Conservation (phyloP, 2,888 invertebrate genomes). For the Lochmaea crataegi region DNA sequence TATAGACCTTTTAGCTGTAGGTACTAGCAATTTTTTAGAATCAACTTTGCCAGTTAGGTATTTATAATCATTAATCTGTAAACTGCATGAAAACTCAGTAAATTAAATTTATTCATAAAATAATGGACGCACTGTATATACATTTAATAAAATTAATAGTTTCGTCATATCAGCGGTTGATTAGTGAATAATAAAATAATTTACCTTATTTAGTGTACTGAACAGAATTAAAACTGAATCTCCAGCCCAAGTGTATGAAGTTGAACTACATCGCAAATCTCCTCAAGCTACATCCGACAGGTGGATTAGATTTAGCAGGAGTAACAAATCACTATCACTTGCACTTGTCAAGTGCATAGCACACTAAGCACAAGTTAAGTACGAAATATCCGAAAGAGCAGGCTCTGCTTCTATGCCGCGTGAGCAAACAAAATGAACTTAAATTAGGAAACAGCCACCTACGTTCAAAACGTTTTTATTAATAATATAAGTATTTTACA, state of each 20-base stretch:
- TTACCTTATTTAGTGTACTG: constrained; percentile 18
- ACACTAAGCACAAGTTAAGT: constrained; percentile 38
- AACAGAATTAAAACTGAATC: background rate
- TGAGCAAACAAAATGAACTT: constrained; percentile 50
- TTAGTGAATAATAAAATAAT: background rate
- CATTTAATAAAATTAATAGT: background rate
- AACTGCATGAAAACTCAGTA: too few species aligned
- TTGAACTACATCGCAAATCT: constrained; percentile 34
- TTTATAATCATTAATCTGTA: too few species aligned
- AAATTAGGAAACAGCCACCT: constrained; percentile 62
- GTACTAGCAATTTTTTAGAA: too few species aligned
- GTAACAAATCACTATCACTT: constrained; percentile 42
- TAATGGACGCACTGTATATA: too few species aligned
- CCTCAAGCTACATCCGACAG: constrained; percentile 29
- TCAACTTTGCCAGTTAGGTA: too few species aligned
- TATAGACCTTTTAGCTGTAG: too few species aligned
- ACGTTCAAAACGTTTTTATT: constrained; percentile 56
- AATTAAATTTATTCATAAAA: too few species aligned
- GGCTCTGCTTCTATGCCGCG: constrained; percentile 34
- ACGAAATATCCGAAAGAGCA: constrained; percentile 40
- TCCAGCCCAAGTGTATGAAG: constrained; percentile 15
- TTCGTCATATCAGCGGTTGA: background rate
- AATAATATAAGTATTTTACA: constrained; percentile 50
- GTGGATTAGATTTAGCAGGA: constrained; percentile 31
- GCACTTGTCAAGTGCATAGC: constrained; percentile 45